A percentile compares a stretch with the other conserved stretches of the same genome.
Conservation (phyloP, 2,797 vertebrate species). For the Morelia viridis region DNA sequence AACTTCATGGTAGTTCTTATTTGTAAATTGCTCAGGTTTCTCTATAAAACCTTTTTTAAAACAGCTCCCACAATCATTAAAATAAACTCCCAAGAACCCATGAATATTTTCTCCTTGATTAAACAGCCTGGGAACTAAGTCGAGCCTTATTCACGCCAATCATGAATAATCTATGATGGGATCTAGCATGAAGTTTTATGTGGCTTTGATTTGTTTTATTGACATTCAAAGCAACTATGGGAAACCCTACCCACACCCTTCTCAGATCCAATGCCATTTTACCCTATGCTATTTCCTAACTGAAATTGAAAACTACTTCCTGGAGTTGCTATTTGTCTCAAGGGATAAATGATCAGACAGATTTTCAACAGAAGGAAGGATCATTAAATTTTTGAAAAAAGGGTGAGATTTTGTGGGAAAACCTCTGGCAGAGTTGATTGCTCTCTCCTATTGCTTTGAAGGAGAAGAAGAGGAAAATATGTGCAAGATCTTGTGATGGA, state of each 20-base stretch:
- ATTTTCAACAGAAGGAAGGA: neutral
- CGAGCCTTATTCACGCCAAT: neutral
- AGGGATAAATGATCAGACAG: neutral
- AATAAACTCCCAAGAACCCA: neutral
- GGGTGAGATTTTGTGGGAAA: neutral
- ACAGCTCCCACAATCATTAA: neutral
- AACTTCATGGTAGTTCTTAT: neutral
- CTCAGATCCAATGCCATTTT: neutral
- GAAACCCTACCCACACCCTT: neutral
- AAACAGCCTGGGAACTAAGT: constrained; percentile 36
- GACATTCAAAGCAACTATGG: neutral
- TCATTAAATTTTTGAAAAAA: neutral
- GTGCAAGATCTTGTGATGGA: neutral
- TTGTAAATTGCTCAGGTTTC: neutral
- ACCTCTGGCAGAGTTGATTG: neutral
- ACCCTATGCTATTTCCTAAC: neutral
- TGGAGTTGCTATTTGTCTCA: neutral
- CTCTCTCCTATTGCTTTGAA: neutral
- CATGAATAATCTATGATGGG: neutral
- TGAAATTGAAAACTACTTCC: neutral
- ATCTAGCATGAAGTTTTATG: neutral
- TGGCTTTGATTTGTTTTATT: neutral
- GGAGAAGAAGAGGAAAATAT: no score
- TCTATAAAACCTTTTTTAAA: neutral
- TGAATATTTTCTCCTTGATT: constrained; percentile 45